These are phyloP conservation scores for Hybos culiciformis DNA, from an alignment of 2,888 invertebrate species.

Conservation along the genomic window DNA sequence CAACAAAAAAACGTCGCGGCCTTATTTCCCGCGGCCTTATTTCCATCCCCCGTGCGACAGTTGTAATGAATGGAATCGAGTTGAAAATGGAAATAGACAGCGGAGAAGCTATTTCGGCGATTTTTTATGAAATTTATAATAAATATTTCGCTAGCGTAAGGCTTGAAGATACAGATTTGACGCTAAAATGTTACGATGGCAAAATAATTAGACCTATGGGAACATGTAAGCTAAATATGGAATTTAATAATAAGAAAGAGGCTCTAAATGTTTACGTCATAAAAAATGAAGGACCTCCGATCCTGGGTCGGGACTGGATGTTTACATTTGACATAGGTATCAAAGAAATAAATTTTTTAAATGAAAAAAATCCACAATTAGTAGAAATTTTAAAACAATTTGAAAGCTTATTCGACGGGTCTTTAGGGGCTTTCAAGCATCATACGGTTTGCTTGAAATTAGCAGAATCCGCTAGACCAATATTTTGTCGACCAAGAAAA, in stretches of 20 bases:
- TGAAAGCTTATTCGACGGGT: slow-evolving; percentile 4
- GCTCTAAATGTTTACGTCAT: slow-evolving; percentile 4
- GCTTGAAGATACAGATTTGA: slow-evolving; percentile 2
- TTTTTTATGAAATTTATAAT: slow-evolving; percentile 6
- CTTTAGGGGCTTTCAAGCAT: slow-evolving; percentile 7
- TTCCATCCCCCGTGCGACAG: no score
- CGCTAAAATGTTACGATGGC: slow-evolving; percentile 3
- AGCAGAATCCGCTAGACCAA: slow-evolving; percentile 6
- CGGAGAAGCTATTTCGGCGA: slow-evolving; percentile 8
- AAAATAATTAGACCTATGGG: slow-evolving; percentile 4
- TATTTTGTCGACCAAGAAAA: slow-evolving; percentile 5
- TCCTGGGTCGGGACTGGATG: slow-evolving; percentile 4
- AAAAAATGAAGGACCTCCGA: slow-evolving; percentile 4
- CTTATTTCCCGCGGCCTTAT: no score
- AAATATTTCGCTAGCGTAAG: slow-evolving; percentile 5
- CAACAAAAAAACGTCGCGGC: no score
- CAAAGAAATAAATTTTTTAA: slow-evolving; percentile 6
- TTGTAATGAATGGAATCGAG: slow-evolving; percentile 5
- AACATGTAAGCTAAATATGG: slow-evolving; percentile 2
- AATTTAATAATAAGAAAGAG: slow-evolving; percentile 3
- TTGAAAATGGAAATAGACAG: slow-evolving; percentile 9
- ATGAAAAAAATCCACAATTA: not conserved
- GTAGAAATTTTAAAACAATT: not conserved
- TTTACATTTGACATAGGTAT: slow-evolving; percentile 1
- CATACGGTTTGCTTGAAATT: slow-evolving; percentile 7